Conservation (phyloP, 1,140 invertebrate species). For the Elymnias hypermnestra region DNA sequence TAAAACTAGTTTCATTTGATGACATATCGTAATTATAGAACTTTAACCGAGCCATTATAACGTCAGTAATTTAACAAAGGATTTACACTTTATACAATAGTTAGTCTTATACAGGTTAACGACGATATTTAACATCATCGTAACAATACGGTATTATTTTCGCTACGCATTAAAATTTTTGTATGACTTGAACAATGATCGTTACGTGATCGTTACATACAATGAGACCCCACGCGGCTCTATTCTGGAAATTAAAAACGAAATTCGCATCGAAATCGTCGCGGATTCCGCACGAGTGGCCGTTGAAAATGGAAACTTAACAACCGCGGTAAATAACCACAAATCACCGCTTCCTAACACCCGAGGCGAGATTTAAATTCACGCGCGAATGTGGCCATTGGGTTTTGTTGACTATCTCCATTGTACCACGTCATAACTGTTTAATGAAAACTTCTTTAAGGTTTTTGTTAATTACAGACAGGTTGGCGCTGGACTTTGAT, state of each 20-base stretch:
- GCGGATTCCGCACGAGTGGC: slow-evolving; percentile 57
- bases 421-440: slow-evolving; percentile 22
- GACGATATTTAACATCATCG: slow-evolving; percentile 7
- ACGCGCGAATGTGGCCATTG: slow-evolving; percentile 51
- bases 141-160: slow-evolving; percentile 18
- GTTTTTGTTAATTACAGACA: too few species aligned
- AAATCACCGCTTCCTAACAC: slow-evolving; percentile 68
- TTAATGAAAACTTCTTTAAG: too few species aligned
- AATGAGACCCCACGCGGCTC: slow-evolving; percentile 19
- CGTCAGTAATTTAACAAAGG: too few species aligned
- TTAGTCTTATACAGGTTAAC: too few species aligned
- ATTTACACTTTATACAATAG: too few species aligned
- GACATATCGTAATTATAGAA: too few species aligned
- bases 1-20: too few species aligned
- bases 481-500: too few species aligned
- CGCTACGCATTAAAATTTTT: slow-evolving; percentile 27
- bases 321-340: slow-evolving; percentile 71
- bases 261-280: slow-evolving; percentile 56
- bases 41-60: too few species aligned
- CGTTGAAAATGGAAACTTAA: slow-evolving; percentile 64
- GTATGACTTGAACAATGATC: slow-evolving; percentile 27
- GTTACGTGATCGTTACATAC: slow-evolving; percentile 22
- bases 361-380: slow-evolving; percentile 68
- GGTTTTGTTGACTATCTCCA: slow-evolving; percentile 31
- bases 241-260: slow-evolving; percentile 70